A percentile compares a stretch with the other conserved stretches of the same genome.
These are phyloP conservation scores for Rhorus exstirpatorius DNA, from an alignment of 2,888 invertebrate genomes.

Conservation along the genomic window DNA sequence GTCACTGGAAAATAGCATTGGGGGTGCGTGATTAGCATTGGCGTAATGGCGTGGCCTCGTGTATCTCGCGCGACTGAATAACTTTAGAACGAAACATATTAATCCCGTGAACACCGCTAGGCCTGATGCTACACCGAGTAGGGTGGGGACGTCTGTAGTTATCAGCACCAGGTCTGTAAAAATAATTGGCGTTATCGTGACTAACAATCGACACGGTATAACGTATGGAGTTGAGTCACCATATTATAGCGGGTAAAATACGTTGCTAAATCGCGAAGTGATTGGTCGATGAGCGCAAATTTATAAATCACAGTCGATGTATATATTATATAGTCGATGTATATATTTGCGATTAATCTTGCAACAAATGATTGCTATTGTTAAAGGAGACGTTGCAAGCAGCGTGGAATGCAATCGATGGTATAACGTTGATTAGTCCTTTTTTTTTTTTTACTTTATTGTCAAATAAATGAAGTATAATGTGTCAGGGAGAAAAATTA, in stretches of 20 bases:
- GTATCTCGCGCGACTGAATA: slow-evolving; percentile 91
- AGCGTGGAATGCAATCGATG: background rate
- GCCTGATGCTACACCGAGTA: slow-evolving; percentile 94
- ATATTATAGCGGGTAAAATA: background rate
- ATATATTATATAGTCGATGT: background rate
- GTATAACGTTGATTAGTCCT: background rate
- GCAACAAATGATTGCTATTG: slow-evolving; percentile 15
- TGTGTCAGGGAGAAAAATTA: background rate
- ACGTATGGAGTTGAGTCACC: slow-evolving; percentile 11
- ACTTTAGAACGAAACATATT: slow-evolving; percentile 95
- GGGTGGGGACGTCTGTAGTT: slow-evolving; percentile 94
- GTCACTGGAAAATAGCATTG: slow-evolving; percentile 94
- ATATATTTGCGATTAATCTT: slow-evolving; percentile 5
- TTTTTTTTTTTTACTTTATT: background rate
- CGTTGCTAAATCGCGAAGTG: slow-evolving; percentile 13
- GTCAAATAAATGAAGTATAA: no score
- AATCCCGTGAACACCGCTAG: slow-evolving; percentile 94
- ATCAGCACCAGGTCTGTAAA: slow-evolving; percentile 92
- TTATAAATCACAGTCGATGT: no score
- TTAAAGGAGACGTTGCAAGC: background rate
- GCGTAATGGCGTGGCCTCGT: slow-evolving; percentile 92
- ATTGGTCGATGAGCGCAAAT: background rate
- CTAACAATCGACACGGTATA: slow-evolving; percentile 32
- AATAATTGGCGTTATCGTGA: slow-evolving; percentile 40
- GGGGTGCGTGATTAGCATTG: slow-evolving; percentile 94